phyloP scores from a whole-genome alignment of 1,140 invertebrate genomes.

The Paracyclopina nana region DNA sequence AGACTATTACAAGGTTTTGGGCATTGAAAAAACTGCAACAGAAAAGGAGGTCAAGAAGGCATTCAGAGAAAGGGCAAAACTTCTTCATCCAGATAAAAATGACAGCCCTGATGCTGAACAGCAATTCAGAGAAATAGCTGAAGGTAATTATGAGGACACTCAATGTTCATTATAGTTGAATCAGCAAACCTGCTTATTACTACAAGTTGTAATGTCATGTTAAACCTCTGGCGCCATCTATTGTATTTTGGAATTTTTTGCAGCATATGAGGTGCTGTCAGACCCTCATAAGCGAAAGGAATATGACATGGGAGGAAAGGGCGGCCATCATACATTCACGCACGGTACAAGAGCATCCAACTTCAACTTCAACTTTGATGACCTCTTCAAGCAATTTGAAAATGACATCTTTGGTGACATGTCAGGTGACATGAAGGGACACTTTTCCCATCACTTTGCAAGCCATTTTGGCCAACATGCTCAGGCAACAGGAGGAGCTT shows the following conservation, averaged over 20 bases:
- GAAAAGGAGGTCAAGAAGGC: constrained; percentile 32
- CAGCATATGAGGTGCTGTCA: constrained; percentile 20
- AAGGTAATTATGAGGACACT: constrained; percentile 23
- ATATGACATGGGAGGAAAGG: constrained; percentile 19
- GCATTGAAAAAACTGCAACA: constrained; percentile 25
- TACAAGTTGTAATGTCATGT: not conserved
- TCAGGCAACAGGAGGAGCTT: constrained; percentile 3
- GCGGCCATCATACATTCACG: constrained; percentile 16
- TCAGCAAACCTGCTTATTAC: not conserved
- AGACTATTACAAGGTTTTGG: constrained; percentile 29
- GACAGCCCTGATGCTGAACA: constrained; percentile 26
- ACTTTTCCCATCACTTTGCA: constrained; percentile 18
- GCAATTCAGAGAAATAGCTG: constrained; percentile 27
- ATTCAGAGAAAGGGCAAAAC: constrained; percentile 33
- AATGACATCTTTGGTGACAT: constrained; percentile 15
- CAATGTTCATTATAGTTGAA: not conserved
- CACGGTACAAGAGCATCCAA: constrained; percentile 5
- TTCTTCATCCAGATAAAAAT: constrained; percentile 33
- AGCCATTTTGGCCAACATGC: constrained; percentile 13
- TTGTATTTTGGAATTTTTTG: not conserved
- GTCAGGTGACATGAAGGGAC: not conserved
- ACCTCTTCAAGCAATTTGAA: constrained; percentile 19
- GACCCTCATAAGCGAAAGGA: constrained; percentile 19
- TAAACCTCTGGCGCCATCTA: not conserved
- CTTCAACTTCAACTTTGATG: constrained; percentile 19